Percentiles rank a stretch among this genome's conserved stretches.
Conservation (phyloP, 2,888 invertebrate species). For the Leptinotarsa tumamoca region DNA sequence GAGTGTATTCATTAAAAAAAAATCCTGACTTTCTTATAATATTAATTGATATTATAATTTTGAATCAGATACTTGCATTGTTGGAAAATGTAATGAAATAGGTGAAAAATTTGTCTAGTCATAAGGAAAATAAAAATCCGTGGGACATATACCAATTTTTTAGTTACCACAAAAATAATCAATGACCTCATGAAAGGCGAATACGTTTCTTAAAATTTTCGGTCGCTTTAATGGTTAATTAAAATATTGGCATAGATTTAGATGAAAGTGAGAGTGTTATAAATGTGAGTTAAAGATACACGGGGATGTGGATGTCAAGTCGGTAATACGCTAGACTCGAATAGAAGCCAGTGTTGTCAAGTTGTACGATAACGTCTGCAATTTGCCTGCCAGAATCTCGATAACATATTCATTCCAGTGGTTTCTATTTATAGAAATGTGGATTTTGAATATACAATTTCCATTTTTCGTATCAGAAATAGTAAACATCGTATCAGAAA, state of each 20-base stretch:
- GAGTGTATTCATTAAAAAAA: no score
- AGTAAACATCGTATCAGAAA: no score
- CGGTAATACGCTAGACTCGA: constrained; percentile 31
- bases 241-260: constrained; percentile 43
- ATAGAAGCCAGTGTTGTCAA: constrained; percentile 27
- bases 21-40: no score
- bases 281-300: constrained; percentile 15
- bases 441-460: no score
- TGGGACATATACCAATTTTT: neutral
- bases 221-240: constrained; percentile 37
- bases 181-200: constrained; percentile 27
- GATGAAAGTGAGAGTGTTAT: constrained; percentile 44
- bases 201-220: constrained; percentile 20
- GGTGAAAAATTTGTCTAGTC: no score
- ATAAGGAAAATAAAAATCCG: no score
- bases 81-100: no score
- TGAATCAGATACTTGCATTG: no score
- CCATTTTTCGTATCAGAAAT: no score
- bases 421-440: no score
- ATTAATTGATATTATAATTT: no score
- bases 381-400: neutral
- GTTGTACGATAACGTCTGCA: neutral
- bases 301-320: constrained; percentile 31
- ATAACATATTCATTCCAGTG: neutral
- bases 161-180: constrained; percentile 24